Conservation (phyloP, 2,888 invertebrate genomes). For the Cephus runcator region DNA sequence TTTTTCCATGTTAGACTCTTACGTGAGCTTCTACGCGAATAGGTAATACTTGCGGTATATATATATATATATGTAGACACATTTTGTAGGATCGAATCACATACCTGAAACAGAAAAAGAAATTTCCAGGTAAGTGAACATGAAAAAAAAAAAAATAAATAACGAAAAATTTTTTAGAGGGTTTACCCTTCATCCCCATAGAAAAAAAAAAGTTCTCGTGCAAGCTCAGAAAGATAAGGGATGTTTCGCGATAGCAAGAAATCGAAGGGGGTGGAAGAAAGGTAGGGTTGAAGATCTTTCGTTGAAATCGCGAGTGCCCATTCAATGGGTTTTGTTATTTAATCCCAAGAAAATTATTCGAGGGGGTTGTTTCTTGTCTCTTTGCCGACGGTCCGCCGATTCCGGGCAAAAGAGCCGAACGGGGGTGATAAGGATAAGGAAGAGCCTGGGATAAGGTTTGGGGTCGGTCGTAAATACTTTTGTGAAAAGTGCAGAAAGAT, state of each 20-base stretch:
- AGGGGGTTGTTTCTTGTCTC: neutral
- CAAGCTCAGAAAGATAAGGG: neutral
- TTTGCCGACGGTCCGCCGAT: neutral
- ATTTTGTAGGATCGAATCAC: slow-evolving; percentile 19
- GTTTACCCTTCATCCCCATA: neutral
- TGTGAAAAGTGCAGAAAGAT: neutral
- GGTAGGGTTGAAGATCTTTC: neutral
- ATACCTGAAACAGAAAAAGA: slow-evolving; percentile 48
- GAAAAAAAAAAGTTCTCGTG: neutral
- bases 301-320: neutral
- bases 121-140: neutral
- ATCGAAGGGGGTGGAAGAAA: neutral
- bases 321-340: neutral
- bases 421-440: neutral
- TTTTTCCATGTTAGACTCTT: neutral
- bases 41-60: neutral
- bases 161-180: neutral
- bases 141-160: no score
- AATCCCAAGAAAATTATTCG: neutral
- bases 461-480: neutral
- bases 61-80: slow-evolving; percentile 15
- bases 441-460: neutral
- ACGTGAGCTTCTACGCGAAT: neutral
- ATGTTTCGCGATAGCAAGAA: neutral
- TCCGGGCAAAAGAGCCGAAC: neutral